Evolutionary conservation across 2,113 vertebrate genomes (phyloP).

Genomic region (Anthoscopus minutus): DNA sequence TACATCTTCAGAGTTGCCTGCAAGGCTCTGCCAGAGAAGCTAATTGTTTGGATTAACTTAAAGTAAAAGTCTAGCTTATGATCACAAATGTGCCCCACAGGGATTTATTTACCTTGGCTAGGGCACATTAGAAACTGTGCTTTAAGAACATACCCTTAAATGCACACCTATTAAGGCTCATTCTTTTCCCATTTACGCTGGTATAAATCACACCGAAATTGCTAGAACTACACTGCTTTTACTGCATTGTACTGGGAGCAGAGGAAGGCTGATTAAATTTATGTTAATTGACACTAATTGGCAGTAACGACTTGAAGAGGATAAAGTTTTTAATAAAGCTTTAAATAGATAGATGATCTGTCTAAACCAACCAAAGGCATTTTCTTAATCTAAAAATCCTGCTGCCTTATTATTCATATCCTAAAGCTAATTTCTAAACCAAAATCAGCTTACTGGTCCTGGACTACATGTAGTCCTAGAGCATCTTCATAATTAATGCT

Average conservation of each 20-base stretch:
- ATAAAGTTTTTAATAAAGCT: conserved; percentile 32
- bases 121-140: neutral
- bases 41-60: neutral
- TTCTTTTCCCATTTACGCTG: neutral
- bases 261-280: neutral
- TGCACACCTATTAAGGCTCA: neutral
- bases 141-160: neutral
- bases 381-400: conserved; percentile 7
- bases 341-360: conserved; percentile 24
- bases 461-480: neutral
- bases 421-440: neutral
- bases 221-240: neutral
- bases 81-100: neutral
- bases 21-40: neutral
- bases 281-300: conserved; percentile 40
- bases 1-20: neutral
- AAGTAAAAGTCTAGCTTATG: neutral
- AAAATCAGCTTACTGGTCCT: neutral
- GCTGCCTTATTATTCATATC: neutral
- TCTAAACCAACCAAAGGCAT: neutral
- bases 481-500: neutral
- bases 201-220: conserved; percentile 11
- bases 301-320: neutral
- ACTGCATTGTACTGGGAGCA: neutral
- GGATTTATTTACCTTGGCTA: neutral